Evolutionary conservation across 2,797 vertebrate species (phyloP).

Genomic region (Molossus alvarezi): DNA sequence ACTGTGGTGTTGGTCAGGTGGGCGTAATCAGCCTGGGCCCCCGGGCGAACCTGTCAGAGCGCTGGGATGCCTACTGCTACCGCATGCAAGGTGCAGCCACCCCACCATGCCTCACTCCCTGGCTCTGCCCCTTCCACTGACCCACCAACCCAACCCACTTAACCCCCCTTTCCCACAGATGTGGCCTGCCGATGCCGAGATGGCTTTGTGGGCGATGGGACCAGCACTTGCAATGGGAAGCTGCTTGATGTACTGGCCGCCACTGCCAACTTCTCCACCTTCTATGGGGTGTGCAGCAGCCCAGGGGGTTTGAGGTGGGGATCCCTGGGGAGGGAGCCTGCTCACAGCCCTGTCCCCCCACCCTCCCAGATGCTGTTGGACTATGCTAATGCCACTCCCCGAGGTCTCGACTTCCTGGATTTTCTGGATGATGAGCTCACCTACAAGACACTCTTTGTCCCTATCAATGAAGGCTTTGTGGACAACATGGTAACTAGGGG

Average conservation of each 20-base stretch:
- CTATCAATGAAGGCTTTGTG: constrained; percentile 94
- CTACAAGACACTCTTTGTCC: constrained; percentile 95
- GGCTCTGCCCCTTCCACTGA: not conserved
- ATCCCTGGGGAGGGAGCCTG: not conserved
- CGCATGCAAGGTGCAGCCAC: constrained; percentile 91
- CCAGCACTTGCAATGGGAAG: constrained; percentile 93
- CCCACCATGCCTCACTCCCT: accelerated
- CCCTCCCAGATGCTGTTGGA: constrained; percentile 92
- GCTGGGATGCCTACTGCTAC: constrained; percentile 97
- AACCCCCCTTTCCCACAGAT: constrained; percentile 89
- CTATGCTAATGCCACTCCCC: constrained; percentile 91
- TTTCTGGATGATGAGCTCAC: constrained; percentile 92
- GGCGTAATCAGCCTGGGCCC: constrained; percentile 94
- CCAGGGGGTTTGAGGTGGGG: not conserved
- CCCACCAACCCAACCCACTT: no score
- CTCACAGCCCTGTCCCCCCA: not conserved
- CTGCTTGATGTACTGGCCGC: constrained; percentile 93
- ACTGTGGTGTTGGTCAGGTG: constrained; percentile 93
- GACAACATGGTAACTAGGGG: constrained; percentile 92
- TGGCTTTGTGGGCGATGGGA: constrained; percentile 94
- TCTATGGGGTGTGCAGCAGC: constrained; percentile 93
- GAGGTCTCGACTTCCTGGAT: constrained; percentile 92
- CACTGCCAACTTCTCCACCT: constrained; percentile 93
- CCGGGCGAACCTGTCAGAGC: constrained; percentile 91
- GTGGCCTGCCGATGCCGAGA: constrained; percentile 92